Evolutionary conservation across 2,888 invertebrate genomes (phyloP), one percentile per base, ranked within the genome.

Genomic region (Pristionchus fissidentatus): DNA sequence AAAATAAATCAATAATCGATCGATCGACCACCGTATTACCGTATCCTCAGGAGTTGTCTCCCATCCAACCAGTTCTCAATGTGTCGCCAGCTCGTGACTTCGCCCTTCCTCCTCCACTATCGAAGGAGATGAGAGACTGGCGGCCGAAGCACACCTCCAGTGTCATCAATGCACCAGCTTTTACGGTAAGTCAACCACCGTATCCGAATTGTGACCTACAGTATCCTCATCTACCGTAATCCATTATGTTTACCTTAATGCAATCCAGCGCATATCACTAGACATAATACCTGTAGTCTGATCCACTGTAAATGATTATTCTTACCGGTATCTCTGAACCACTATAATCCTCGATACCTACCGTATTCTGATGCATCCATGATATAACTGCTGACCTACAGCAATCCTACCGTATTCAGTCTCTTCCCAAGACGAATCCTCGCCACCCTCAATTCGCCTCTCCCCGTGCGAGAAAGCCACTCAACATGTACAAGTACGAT

Each of bases 41-140:
- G n/a, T n/a, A n/a, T 46, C 35, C 15, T n/a, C 57, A 79, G 79
- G 79, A 79, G 19, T 19, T 79, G 3, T 79, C 79, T 41, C 79
- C 79, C 8, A 79, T 79, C 15, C 55, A 55, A 5, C 57, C 57
- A 38, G 49, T 29, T 46, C 15, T 22, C 10, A 3, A 13, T 1
- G 26, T n/a, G 3, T 15, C 38, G 4, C 32, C 41, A 2, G 38
- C 57, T 32, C 49, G 32, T 38, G 26, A 15, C 22, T 57, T 79
- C 41, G 41, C 13, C 35, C 13, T 19, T 29, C 79, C 79, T 57
- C 79, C 79, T 57, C 79, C 79, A n/a, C 22, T 79, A 3, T 79
- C 79, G 26, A 32, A 41, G 38, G 55, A 79, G 19, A 19, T 79
- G 38, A 13, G 49, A 1, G 29, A 55, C 5, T 79, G 32, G 19